These are phyloP conservation scores for Zonotrichia leucophrys DNA, from an alignment of 2,113 vertebrate genomes.

Conservation along the genomic window DNA sequence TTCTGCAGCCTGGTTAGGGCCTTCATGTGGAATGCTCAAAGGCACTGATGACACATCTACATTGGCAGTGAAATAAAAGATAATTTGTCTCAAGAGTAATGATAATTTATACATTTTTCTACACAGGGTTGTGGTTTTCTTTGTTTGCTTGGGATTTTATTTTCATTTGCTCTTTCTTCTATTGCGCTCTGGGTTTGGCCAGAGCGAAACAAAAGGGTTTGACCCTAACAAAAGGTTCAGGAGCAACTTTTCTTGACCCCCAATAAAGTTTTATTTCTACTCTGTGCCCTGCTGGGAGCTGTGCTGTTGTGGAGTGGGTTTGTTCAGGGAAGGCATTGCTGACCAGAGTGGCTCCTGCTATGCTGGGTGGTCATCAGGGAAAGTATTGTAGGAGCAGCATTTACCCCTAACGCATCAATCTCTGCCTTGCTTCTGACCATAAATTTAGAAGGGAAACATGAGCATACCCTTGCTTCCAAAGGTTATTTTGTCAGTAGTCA, in stretches of 20 bases:
- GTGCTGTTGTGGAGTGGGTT: neutral
- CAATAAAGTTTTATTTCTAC: neutral
- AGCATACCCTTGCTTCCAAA: neutral
- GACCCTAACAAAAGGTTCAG: neutral
- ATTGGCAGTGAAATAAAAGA: neutral
- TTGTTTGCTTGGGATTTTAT: neutral
- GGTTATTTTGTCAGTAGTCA: neutral
- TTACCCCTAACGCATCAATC: neutral
- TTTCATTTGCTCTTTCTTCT: neutral
- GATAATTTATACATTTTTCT: neutral
- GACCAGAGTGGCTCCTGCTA: neutral
- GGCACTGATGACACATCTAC: neutral
- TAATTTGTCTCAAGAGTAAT: neutral
- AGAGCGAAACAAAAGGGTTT: too few relatives aligned
- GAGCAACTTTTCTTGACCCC: neutral
- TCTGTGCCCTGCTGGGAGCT: neutral
- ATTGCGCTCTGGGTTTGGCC: neutral
- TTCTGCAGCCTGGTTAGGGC: neutral
- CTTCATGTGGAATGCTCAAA: neutral
- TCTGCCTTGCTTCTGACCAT: neutral
- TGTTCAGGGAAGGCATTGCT: neutral
- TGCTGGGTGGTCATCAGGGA: neutral
- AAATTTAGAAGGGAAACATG: neutral
- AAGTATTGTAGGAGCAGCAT: fast-evolving
- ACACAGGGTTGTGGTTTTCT: neutral